These are phyloP conservation scores for Toxotes lorentzi DNA, from an alignment of 2,797 vertebrate genomes.

Conservation along the genomic window DNA sequence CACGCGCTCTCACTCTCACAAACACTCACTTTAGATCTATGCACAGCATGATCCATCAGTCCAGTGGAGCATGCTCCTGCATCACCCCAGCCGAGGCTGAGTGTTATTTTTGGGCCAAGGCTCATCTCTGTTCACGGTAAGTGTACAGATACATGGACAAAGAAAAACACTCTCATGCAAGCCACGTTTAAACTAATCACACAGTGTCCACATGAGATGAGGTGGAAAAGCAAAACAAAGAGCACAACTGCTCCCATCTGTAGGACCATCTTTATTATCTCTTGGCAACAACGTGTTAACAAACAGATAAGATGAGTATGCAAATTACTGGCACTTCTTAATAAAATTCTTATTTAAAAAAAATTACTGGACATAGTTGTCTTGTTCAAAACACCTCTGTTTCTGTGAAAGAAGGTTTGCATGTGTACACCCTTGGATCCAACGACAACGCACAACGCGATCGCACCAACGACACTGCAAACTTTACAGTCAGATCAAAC, in stretches of 20 bases:
- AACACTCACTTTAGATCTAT: constrained; percentile 63
- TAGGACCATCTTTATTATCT: not conserved
- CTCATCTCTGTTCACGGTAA: constrained; percentile 71
- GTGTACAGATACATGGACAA: constrained; percentile 17
- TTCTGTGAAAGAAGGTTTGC: constrained; percentile 14
- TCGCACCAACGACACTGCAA: constrained; percentile 24
- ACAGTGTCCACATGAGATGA: not conserved
- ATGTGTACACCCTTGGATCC: constrained; percentile 6
- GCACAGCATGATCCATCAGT: constrained; percentile 74
- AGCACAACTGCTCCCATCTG: not conserved
- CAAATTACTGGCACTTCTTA: not conserved
- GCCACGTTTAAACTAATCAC: constrained; percentile 13
- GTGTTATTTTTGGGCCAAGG: constrained; percentile 82
- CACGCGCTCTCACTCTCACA: constrained; percentile 31
- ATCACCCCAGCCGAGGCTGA: constrained; percentile 68
- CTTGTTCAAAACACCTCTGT: constrained; percentile 14
- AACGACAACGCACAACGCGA: constrained; percentile 6
- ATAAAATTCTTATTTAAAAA: not conserved
- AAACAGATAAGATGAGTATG: not conserved
- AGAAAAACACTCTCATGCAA: constrained; percentile 10
- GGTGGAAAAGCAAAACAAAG: constrained; percentile 26
- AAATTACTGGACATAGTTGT: constrained; percentile 17
- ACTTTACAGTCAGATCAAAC: constrained; percentile 51
- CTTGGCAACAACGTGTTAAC: not conserved
- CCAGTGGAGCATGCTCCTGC: constrained; percentile 69